Conservation (phyloP, 2,797 vertebrate genomes). For the Oryzias sinensis region DNA sequence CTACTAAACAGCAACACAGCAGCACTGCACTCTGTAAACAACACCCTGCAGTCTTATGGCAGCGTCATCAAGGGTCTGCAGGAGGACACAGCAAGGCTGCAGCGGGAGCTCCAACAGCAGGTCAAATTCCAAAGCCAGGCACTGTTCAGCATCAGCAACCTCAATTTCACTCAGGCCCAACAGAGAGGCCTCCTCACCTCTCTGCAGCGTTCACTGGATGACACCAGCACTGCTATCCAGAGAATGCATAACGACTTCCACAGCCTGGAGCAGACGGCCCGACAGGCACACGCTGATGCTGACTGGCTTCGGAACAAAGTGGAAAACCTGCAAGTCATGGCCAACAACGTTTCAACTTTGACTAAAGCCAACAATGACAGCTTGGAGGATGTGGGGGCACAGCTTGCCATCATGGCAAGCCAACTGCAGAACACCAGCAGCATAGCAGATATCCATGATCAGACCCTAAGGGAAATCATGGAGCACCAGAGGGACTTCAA, state of each 20-base stretch:
- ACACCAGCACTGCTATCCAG: slow-evolving; percentile 86
- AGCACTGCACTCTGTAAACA: slow-evolving; percentile 84
- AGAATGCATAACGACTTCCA: slow-evolving; percentile 89
- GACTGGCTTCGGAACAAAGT: slow-evolving; percentile 91
- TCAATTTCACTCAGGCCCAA: slow-evolving; percentile 91
- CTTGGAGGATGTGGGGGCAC: slow-evolving; percentile 88
- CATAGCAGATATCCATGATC: slow-evolving; percentile 83
- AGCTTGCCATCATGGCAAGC: slow-evolving; percentile 80
- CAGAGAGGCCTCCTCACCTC: slow-evolving; percentile 83
- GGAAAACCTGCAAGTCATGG: slow-evolving; percentile 83
- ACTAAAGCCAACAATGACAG: slow-evolving; percentile 89
- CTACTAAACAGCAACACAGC: slow-evolving; percentile 85
- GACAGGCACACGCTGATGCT: slow-evolving; percentile 85
- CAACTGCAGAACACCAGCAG: slow-evolving; percentile 90
- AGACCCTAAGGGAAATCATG: slow-evolving; percentile 86
- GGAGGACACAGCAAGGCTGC: slow-evolving; percentile 84
- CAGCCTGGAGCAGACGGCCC: slow-evolving; percentile 85
- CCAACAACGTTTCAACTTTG: slow-evolving; percentile 84
- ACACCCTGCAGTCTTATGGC: slow-evolving; percentile 86
- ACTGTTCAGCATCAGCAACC: slow-evolving; percentile 84
- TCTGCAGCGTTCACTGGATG: slow-evolving; percentile 89
- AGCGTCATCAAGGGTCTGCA: slow-evolving; percentile 84
- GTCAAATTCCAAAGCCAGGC: slow-evolving; percentile 83
- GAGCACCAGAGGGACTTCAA: slow-evolving; percentile 86
- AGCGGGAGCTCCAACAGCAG: slow-evolving; percentile 87